Evolutionary conservation across 2,888 invertebrate genomes (phyloP).

Genomic region (Hydroisotoma schaefferi): DNA sequence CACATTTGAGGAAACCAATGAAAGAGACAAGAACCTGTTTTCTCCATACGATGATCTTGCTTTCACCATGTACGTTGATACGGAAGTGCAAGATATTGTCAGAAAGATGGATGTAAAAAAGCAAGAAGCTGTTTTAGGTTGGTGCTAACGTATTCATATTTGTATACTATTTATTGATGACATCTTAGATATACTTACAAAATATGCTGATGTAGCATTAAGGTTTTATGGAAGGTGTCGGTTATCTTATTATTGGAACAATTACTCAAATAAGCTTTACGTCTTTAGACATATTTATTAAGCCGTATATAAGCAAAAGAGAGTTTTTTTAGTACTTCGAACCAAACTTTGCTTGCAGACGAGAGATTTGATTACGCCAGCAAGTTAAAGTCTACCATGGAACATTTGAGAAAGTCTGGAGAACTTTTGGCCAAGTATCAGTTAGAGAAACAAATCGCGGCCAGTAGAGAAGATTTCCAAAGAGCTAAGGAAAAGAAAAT

Average conservation of each 20-base stretch:
- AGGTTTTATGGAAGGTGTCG: no score
- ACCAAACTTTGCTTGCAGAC: constrained; percentile 57
- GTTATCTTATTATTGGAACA: no score
- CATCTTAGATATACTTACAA: no score
- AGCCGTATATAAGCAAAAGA: no score
- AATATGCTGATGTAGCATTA: no score
- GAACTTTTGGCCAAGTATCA: constrained; percentile 86
- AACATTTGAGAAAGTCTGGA: constrained; percentile 77
- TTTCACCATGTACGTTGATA: constrained; percentile 95
- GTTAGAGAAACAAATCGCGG: constrained; percentile 85
- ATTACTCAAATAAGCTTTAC: no score
- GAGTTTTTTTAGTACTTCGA: background rate
- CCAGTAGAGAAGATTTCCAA: constrained; percentile 88
- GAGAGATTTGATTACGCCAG: constrained; percentile 92
- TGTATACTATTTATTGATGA: no score
- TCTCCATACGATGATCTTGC: constrained; percentile 90
- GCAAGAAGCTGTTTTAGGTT: constrained; percentile 78
- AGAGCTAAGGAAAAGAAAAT: constrained; percentile 82
- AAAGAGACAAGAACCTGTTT: constrained; percentile 45
- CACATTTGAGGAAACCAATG: constrained; percentile 42
- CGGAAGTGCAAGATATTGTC: constrained; percentile 74
- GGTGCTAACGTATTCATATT: constrained; percentile 43
- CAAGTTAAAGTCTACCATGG: constrained; percentile 79
- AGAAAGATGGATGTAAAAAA: constrained; percentile 83
- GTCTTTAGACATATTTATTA: no score